phyloP scores from a whole-genome alignment of 2,113 vertebrate species.

The Aspidoscelis tigris region DNA sequence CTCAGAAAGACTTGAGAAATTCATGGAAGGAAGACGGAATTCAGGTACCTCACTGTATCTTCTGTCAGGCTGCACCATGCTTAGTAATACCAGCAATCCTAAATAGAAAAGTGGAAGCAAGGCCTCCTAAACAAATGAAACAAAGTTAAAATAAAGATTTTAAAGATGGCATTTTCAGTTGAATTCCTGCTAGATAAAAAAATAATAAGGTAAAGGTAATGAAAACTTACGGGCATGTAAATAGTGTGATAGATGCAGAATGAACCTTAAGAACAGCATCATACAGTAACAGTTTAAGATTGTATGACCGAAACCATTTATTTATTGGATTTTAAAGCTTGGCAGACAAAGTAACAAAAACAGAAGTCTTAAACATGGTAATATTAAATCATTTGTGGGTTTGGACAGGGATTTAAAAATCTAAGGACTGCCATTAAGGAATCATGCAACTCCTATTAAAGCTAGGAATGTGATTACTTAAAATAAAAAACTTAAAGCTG shows the following conservation, averaged over 20 bases:
- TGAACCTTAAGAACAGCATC: too few species aligned
- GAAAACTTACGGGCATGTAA: not conserved
- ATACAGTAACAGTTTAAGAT: too few species aligned
- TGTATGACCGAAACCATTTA: too few species aligned
- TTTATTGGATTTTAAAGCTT: too few species aligned
- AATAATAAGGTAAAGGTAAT: not conserved
- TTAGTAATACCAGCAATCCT: constrained; percentile 79
- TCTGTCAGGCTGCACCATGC: constrained; percentile 80
- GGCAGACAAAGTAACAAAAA: too few species aligned
- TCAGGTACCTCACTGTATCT: constrained; percentile 65
- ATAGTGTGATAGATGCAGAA: not conserved
- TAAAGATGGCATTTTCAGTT: too few species aligned
- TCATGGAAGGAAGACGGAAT: constrained; percentile 62
- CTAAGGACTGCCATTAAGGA: too few species aligned
- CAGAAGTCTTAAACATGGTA: too few species aligned
- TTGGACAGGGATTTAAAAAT: too few species aligned
- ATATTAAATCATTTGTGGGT: too few species aligned
- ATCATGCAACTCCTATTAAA: not conserved
- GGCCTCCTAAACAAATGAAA: constrained; percentile 69
- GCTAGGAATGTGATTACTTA: not conserved
- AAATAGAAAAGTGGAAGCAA: constrained; percentile 79
- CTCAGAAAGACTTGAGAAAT: constrained; percentile 59
- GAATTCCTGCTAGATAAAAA: not conserved
- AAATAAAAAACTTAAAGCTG: rapidly evolving
- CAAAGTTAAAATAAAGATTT: not conserved